Evolutionary conservation across 2,113 vertebrate species (phyloP), one percentile per base, ranked within the genome.

Genomic region (Myotis brandtii): DNA sequence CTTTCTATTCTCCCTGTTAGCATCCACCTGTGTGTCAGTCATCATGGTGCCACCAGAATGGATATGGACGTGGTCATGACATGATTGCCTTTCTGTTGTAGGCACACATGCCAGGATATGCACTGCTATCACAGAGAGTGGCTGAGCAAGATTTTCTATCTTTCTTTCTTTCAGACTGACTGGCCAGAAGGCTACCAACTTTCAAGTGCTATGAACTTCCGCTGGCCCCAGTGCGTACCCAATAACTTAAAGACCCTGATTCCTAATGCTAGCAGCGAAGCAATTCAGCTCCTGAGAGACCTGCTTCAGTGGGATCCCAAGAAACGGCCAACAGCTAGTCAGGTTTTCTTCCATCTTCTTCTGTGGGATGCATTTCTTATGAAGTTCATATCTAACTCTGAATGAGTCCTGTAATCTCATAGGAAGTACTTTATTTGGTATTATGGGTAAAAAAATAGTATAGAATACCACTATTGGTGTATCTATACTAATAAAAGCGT

Each of bases 161-260:
- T 87, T 75, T 92, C 52, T 92, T 95, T 86, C 83, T 98, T 98
- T 77, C 96, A 99, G 99, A 99, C 98, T 0, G 98, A 99, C 96
- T 99, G 99, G 99, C 98, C 98, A n/a, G 99, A 99, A 97, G 99
- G 99, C 85, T 99, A 98, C 97, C 99, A 99, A 21, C 98, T 99
- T 46, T 98, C 99, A 34, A 97, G 95, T 79, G 98, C 98, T 1
- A 99, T 99, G 99, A 98, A 96, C 96, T 99, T 99, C 97, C 98
- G 94, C 59, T 99, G 99, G 99, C 99, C 99, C 59, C 99, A 99
- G 79, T 99, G 98, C 70, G 94, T 99, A 6, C 99, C 99, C 72
- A 99, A 98, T 92, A 99, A 99, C 97, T 88, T 99, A 16, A 99
- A 99, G 97, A 98, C 98, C 12, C 97, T 99, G 48, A 97, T 99